Conservation (phyloP, 2,113 vertebrate genomes). For the Australoheros scitulus region DNA sequence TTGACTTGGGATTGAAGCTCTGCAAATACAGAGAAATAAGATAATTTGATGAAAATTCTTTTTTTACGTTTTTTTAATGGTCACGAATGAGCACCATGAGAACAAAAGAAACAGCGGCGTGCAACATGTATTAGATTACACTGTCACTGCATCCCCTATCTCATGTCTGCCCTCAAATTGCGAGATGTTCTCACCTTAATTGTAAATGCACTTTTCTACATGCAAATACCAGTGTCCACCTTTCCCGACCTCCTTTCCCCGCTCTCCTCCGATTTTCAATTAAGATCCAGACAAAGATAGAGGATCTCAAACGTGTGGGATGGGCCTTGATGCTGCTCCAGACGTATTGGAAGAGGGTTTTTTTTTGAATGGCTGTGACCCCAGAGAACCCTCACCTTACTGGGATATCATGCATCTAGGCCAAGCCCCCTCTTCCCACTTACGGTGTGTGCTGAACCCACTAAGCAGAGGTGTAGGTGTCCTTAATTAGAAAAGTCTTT, state of each 20-base stretch:
- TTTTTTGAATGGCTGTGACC: constrained; percentile 54
- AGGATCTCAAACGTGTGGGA: constrained; percentile 51
- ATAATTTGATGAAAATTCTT: background rate
- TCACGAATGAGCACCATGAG: background rate
- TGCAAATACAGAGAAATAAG: background rate
- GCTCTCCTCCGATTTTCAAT: constrained; percentile 72
- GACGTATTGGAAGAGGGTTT: constrained; percentile 16
- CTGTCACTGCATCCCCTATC: background rate
- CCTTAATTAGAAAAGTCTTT: constrained; percentile 54
- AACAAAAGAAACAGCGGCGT: constrained; percentile 13
- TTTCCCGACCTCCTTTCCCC: background rate
- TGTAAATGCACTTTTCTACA: constrained; percentile 48
- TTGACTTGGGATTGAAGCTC: background rate
- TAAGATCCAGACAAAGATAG: constrained; percentile 80
- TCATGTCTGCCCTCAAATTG: constrained; percentile 37
- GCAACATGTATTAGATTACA: constrained; percentile 6
- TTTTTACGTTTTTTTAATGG: too few species aligned
- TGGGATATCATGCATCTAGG: constrained; percentile 25
- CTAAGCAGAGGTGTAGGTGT: constrained; percentile 38
- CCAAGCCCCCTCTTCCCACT: background rate
- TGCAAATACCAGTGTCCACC: constrained; percentile 48
- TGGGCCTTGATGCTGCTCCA: constrained; percentile 22
- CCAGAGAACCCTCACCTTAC: constrained; percentile 41
- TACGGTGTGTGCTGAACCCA: constrained; percentile 19
- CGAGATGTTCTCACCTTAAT: constrained; percentile 52